Evolutionary conservation across 2,797 vertebrate species (phyloP), one percentile per base, ranked within the genome.

Genomic region (Manis javanica): DNA sequence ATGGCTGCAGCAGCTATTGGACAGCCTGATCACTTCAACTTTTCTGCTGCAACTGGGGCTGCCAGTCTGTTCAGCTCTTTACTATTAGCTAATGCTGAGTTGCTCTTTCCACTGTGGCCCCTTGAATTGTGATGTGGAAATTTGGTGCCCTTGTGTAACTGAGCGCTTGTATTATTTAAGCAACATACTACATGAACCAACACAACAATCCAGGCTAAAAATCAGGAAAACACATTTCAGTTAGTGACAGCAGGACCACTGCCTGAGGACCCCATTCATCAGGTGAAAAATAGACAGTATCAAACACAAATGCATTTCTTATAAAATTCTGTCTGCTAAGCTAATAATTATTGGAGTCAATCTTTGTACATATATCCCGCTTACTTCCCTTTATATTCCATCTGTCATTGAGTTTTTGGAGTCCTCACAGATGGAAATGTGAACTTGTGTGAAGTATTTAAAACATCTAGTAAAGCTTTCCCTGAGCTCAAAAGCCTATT

Each of bases 161-260:
- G 24, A 98, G 93, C 13, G 42, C 90, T 97, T 97, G 96, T 91
- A 97, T 98, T 98, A 97, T 98, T 98, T 98, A 98, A 87, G 91
- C 88, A 94, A 92, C 92, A 94, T 97, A 63, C 69, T 94, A 81
- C 93, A 19, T 3, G 3, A 95, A 95, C 96, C 59, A 96, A 96
- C 93, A 61, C 97, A 97, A 95, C 86, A 95, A 96, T 92, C 34
- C 37, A 53, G 63, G 18, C 91, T 53, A 84, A 93, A 88, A 39
- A 94, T 82, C 91, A 97, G 89, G 7, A 34, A 96, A 96, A 83
- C 72, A 94, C 87, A 66, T 95, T 93, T 92, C 88, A 92, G 53
- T 6, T 46, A 95, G 37, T 95, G 94, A 87, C 97, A 97, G 96
- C 72, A 96, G 90, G 94, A 34, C 72, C 83, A 8, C 9, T 88